Evolutionary conservation across 64 coral and sea anemone species (phyloP).

Genomic region (Stichodactyla mertensii): DNA sequence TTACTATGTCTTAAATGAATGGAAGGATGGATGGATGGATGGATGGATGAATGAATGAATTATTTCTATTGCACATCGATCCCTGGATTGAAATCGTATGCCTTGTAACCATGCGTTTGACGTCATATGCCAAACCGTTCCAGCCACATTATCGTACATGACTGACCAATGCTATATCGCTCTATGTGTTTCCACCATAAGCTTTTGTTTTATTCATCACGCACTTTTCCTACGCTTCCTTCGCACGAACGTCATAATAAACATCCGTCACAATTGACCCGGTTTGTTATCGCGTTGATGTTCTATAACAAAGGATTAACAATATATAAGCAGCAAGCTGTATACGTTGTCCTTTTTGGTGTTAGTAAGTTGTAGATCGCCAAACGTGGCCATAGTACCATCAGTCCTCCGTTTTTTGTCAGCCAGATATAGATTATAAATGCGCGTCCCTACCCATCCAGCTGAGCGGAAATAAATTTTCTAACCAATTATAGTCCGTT

Average conservation of each 20-base stretch:
- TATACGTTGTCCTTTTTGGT: background rate
- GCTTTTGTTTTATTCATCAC: background rate
- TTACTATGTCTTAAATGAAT: too few species aligned
- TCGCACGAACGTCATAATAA: background rate
- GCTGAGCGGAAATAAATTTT: too few species aligned
- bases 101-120: background rate
- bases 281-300: background rate
- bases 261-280: background rate
- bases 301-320: constrained; percentile 6
- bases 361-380: background rate
- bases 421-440: too few species aligned
- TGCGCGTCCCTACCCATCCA: too few species aligned
- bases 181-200: background rate
- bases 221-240: background rate
- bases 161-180: background rate
- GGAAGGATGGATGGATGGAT: too few species aligned
- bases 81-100: background rate
- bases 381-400: too few species aligned
- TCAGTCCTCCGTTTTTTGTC: too few species aligned
- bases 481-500: too few species aligned
- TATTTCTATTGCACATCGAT: background rate
- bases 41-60: too few species aligned
- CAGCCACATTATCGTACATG: background rate
- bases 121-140: background rate
- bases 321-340: background rate